These are phyloP conservation scores for Venustaconcha ellipsiformis DNA, from an alignment of 1,140 invertebrate species.

Conservation along the genomic window DNA sequence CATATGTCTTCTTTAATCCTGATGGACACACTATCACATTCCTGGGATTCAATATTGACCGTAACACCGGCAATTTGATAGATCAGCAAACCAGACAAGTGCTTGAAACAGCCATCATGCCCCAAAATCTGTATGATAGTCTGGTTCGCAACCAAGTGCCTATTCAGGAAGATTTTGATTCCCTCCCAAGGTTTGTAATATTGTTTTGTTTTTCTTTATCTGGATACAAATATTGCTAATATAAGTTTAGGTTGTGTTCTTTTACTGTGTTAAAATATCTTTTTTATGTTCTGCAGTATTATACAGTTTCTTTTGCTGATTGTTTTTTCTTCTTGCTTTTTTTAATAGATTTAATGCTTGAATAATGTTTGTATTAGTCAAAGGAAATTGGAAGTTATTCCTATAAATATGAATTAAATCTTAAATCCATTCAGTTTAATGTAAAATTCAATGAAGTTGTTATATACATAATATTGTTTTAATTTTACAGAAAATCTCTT, in stretches of 20 bases:
- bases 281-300: too few species aligned
- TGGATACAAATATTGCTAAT: background rate
- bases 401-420: too few species aligned
- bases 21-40: conserved; percentile 59
- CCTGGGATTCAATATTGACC: conserved; percentile 60
- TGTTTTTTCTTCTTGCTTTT: too few species aligned
- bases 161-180: conserved; percentile 61
- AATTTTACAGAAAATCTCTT: too few species aligned
- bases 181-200: conserved; percentile 44
- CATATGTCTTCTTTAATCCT: conserved; percentile 64
- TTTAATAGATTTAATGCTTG: too few species aligned
- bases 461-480: too few species aligned
- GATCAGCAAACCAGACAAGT: conserved; percentile 47
- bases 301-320: too few species aligned
- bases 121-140: conserved; percentile 38
- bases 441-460: too few species aligned
- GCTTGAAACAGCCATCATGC: conserved; percentile 46
- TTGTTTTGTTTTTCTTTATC: background rate
- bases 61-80: conserved; percentile 48
- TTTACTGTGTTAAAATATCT: too few species aligned
- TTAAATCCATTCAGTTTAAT: too few species aligned
- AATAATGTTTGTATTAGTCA: too few species aligned
- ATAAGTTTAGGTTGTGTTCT: conserved; percentile 8
- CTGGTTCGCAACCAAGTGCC: conserved; percentile 50
- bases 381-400: too few species aligned